These are phyloP conservation scores for Ciona savignyi DNA, from an alignment of 23 tunicate genomes.

Conservation along the genomic window DNA sequence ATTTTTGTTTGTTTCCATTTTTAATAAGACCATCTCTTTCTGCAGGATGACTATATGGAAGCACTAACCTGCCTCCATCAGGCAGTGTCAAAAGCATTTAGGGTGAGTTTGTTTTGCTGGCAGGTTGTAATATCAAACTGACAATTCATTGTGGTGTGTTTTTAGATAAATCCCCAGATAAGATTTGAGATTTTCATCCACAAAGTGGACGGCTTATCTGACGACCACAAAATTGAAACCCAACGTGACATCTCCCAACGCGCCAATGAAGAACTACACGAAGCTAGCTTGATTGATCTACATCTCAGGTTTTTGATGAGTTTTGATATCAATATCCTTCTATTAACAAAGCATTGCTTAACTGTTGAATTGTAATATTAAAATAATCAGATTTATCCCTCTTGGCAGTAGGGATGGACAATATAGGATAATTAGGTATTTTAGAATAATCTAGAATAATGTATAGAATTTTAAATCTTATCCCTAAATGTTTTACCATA, in stretches of 20 bases:
- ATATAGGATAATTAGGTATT: no score
- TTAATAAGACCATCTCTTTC: neutral
- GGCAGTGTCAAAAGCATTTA: conserved; percentile 70
- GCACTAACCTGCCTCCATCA: conserved; percentile 66
- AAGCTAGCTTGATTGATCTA: conserved; percentile 45
- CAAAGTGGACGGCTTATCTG: conserved; percentile 94
- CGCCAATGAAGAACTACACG: conserved; percentile 80
- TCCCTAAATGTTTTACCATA: no score
- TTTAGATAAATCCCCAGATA: conserved; percentile 78
- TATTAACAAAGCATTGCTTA: no score
- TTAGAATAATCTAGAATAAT: no score
- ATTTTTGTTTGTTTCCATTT: neutral
- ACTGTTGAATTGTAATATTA: no score
- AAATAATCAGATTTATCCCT: no score
- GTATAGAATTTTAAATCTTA: no score
- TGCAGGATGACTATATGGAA: conserved; percentile 91
- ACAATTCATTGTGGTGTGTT: neutral
- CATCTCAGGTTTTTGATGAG: conserved; percentile 69
- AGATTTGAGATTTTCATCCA: conserved; percentile 86
- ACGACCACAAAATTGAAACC: conserved; percentile 91
- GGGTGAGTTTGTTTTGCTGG: conserved; percentile 19
- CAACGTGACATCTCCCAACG: conserved; percentile 87
- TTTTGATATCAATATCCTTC: no score
- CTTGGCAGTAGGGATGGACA: no score
- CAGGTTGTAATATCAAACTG: neutral